Evolutionary conservation across 2,797 vertebrate species (phyloP).

Genomic region (Vultur gryphus): DNA sequence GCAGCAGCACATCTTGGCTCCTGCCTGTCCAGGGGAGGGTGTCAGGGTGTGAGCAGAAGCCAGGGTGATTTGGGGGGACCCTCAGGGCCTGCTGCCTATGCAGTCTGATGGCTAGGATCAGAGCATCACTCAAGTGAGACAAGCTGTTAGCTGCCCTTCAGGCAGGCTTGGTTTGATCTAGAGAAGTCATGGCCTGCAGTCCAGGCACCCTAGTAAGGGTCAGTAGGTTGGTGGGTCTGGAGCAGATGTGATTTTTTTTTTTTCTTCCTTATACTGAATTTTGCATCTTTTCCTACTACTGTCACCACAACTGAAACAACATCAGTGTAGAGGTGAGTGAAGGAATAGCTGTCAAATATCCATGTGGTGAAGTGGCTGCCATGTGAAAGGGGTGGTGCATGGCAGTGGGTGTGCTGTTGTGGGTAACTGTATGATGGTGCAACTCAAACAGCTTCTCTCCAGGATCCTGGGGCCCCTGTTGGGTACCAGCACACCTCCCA

Average conservation of each 20-base stretch:
- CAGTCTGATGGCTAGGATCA: neutral
- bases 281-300: neutral
- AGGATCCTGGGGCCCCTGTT: neutral
- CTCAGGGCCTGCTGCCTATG: neutral
- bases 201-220: neutral
- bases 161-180: neutral
- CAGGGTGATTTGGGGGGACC: neutral
- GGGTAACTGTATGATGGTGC: neutral
- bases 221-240: neutral
- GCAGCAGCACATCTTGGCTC: neutral
- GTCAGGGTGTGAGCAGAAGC: neutral
- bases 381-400: rapidly evolving
- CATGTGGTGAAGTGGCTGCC: neutral
- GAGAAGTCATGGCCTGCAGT: neutral
- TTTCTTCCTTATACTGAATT: neutral
- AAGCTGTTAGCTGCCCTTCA: neutral
- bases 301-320: neutral
- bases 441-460: neutral
- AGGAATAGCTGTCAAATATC: neutral
- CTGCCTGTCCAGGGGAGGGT: neutral
- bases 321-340: neutral
- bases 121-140: neutral
- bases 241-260: neutral
- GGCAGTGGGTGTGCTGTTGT: neutral
- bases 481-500: neutral